A percentile compares a stretch with the other conserved stretches of the same genome.
Conservation (phyloP, 2,113 vertebrate genomes). For the Myodes glareolus region DNA sequence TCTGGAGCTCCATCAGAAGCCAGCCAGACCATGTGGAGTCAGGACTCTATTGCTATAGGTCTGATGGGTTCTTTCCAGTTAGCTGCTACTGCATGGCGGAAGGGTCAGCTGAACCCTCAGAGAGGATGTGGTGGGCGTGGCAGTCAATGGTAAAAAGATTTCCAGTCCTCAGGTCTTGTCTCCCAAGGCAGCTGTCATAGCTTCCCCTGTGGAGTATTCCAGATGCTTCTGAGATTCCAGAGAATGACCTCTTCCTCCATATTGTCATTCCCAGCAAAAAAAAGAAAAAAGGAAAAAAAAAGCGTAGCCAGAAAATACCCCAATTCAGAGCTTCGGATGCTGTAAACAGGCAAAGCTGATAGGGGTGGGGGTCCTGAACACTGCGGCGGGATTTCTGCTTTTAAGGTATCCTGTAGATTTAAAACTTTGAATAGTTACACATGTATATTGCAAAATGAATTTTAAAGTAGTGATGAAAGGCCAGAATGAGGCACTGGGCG, state of each 20-base stretch:
- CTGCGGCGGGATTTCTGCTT: not conserved
- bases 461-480: not conserved
- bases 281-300: no score
- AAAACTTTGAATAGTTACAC: not conserved
- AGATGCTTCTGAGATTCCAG: conserved; percentile 2
- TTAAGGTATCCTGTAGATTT: not conserved
- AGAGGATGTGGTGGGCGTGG: not conserved
- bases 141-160: not conserved
- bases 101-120: not conserved
- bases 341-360: conserved; percentile 17
- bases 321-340: not conserved
- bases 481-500: not conserved
- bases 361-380: not conserved
- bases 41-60: not conserved
- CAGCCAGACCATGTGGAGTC: not conserved
- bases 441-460: not conserved
- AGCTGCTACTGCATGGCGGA: not conserved
- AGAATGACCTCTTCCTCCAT: not conserved
- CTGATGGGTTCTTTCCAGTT: not conserved
- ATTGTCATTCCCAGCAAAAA: conserved; percentile 30
- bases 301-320: conserved; percentile 47
- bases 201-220: not conserved
- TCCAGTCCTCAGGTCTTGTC: not conserved
- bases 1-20: conserved; percentile 2
- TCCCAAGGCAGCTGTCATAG: not conserved